Evolutionary conservation across 1,140 invertebrate species (phyloP).

Genomic region (Brachionus manjavacas): DNA sequence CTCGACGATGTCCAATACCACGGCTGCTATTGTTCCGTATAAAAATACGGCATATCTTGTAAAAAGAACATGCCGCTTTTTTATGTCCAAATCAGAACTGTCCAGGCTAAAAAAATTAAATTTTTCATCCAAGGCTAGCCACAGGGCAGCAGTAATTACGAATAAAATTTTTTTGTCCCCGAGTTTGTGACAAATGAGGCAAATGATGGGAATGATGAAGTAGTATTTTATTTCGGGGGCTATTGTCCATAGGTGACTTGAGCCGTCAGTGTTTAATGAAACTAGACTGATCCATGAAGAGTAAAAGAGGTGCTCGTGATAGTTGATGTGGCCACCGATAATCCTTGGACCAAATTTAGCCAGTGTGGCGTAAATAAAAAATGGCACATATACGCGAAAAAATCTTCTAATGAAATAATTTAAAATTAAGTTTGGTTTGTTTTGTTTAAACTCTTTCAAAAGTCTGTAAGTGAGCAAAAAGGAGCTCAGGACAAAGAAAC

Average conservation of each 20-base stretch:
- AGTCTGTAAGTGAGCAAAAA: conserved; percentile 41
- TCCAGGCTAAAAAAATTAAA: neutral
- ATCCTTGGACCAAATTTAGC: conserved; percentile 15
- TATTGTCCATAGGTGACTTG: conserved; percentile 37
- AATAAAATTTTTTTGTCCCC: neutral
- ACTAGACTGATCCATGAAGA: neutral
- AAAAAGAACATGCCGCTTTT: neutral
- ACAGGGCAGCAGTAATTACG: neutral
- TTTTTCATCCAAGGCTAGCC: neutral
- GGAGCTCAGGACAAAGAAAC: conserved; percentile 25
- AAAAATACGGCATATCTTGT: conserved; percentile 16
- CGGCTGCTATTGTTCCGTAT: neutral
- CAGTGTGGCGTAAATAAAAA: neutral
- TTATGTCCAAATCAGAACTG: neutral
- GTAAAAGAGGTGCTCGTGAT: neutral
- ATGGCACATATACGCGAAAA: conserved; percentile 13
- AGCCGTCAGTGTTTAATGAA: neutral
- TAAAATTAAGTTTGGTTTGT: neutral
- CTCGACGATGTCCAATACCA: neutral
- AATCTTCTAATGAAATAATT: conserved; percentile 33
- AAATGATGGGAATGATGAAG: neutral
- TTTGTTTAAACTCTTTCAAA: neutral
- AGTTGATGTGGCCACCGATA: conserved; percentile 13
- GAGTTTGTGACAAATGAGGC: neutral
- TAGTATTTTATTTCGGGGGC: conserved; percentile 30